Percentiles rank a stretch among this genome's conserved stretches.
These are phyloP conservation scores for Sebastes diaconus DNA, from an alignment of 2,797 vertebrate genomes.

Conservation along the genomic window DNA sequence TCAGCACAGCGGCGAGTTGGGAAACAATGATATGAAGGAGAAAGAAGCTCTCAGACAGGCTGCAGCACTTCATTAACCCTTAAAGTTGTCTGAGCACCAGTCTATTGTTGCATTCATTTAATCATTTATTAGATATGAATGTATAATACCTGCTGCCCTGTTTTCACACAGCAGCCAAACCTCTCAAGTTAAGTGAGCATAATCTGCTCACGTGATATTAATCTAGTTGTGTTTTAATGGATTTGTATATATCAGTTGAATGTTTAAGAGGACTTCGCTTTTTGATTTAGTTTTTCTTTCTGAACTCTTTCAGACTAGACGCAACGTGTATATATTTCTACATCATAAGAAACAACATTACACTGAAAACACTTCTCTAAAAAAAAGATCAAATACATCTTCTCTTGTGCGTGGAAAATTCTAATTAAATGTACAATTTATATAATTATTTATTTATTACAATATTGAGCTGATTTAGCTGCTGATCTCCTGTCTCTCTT, in stretches of 20 bases:
- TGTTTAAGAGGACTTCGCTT: background rate
- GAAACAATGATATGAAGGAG: background rate
- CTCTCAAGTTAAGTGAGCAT: background rate
- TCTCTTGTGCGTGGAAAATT: background rate
- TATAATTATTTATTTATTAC: too few species aligned
- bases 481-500: background rate
- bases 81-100: background rate
- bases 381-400: background rate
- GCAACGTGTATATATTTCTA: background rate
- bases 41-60: background rate
- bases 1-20: constrained; percentile 3
- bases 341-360: background rate
- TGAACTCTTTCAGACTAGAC: background rate
- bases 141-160: background rate
- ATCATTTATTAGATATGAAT: background rate
- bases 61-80: background rate
- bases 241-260: background rate
- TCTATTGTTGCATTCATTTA: background rate
- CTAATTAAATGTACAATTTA: background rate
- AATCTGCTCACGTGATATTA: background rate
- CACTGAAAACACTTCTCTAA: background rate
- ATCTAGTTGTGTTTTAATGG: background rate
- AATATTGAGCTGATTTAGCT: background rate
- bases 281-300: background rate
- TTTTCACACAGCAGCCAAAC: background rate